A percentile compares a stretch with the other conserved stretches of the same genome.
Evolutionary conservation across 2,888 invertebrate species (phyloP).

Genomic region (Monochamus alternatus): DNA sequence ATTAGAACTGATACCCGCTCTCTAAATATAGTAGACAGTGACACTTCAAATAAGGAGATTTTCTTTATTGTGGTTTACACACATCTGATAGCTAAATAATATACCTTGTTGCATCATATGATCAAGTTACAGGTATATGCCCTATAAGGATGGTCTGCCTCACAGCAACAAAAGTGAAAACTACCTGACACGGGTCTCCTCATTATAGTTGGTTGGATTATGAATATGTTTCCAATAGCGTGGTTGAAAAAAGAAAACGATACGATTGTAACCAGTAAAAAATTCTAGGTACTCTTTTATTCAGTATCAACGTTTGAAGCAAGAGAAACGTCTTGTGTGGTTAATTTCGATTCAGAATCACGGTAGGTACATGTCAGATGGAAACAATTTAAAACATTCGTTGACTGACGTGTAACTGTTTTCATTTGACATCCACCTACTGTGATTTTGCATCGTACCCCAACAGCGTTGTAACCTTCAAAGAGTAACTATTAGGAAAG

Average conservation of each 20-base stretch:
- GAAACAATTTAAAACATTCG: no score
- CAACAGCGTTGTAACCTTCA: no score
- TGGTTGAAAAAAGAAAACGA: background rate
- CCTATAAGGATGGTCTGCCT: background rate
- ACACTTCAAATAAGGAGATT: slow-evolving; percentile 5
- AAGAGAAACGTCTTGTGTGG: no score
- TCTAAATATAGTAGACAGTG: background rate
- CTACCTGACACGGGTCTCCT: background rate
- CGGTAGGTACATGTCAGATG: no score
- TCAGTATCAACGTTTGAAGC: no score
- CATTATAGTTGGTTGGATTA: background rate
- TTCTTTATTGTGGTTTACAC: background rate
- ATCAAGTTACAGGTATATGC: background rate
- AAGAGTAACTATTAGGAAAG: no score
- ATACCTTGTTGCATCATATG: background rate
- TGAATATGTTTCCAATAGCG: background rate
- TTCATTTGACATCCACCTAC: no score
- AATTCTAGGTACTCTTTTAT: no score
- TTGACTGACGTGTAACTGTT: no score
- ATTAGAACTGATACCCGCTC: background rate
- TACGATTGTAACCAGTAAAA: no score
- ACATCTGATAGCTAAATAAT: slow-evolving; percentile 1
- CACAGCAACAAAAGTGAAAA: background rate
- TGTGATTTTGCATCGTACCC: no score
- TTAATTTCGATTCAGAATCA: no score